phyloP scores from a whole-genome alignment of 2,888 invertebrate species.

The Pseudococcus longispinus region DNA sequence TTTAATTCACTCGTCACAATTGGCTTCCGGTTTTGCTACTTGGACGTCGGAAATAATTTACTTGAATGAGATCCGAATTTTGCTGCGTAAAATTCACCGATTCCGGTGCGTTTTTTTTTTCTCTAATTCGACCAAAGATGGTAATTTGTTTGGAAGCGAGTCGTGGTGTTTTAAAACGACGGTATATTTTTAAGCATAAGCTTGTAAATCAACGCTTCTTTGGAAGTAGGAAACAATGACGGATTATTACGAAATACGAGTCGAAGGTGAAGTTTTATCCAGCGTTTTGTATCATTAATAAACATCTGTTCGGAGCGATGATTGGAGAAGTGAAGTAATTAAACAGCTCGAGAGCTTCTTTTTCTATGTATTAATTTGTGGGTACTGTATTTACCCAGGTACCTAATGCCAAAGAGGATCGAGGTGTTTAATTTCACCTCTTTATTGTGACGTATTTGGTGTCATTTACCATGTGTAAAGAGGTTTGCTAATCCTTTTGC shows the following conservation, averaged over 20 bases:
- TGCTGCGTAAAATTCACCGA: neutral
- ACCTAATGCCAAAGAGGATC: neutral
- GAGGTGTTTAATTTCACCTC: neutral
- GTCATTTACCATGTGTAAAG: neutral
- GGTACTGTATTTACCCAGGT: neutral
- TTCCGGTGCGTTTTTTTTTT: neutral
- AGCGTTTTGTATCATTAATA: neutral
- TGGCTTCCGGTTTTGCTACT: neutral
- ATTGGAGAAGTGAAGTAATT: constrained; percentile 2
- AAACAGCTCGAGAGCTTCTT: neutral
- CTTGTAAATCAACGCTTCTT: neutral
- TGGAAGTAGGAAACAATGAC: constrained; percentile 14
- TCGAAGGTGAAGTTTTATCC: neutral
- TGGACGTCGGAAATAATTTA: neutral
- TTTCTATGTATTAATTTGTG: neutral
- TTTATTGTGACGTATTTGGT: neutral
- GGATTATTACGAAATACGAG: neutral
- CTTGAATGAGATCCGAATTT: constrained; percentile 2
- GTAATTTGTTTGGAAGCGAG: neutral
- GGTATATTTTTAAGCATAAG: neutral
- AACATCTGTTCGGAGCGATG: neutral
- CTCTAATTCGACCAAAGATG: neutral
- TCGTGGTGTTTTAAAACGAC: neutral
- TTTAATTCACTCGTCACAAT: neutral
- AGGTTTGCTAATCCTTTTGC: neutral